Evolutionary conservation across 2,888 invertebrate species (phyloP), one percentile per base, ranked within the genome.

Genomic region (Geophilus truncorum): DNA sequence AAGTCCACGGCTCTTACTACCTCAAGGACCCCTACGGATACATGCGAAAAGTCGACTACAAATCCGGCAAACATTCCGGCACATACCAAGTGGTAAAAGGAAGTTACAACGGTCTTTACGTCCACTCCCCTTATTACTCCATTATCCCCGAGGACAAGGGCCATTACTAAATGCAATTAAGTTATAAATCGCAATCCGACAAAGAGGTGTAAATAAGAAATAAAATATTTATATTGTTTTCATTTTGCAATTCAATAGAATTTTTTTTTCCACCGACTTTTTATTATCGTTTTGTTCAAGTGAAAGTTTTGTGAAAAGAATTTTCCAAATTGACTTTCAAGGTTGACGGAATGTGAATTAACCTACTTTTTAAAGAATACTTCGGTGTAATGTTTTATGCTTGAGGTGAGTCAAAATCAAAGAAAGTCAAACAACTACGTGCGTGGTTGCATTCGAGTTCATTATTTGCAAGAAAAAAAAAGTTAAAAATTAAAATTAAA

Each of bases 21-120:
- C 70, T 62, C 1, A 62, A 70, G n/a, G 80, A 80, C 21, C 80
- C 80, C 10, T 70, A 80, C 70, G 80, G 80, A 32, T 80, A 80
- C 70, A 34, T 28, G 1, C 80, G 80, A 21, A 21, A 36, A 30
- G 70, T 70, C 70, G 80, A 80, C 30, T 80, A 80, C 80, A 70
- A 62, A 15, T 23, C 80, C 12, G 70, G 3, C 80, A 34, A 34
- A 34, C 80, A 80, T 25, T 21, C 12, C 28, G 80, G 80, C 70
- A 80, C 80, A 15, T 70, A 32, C 75, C 80, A 80, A 70, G 15
- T 7, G 3, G 80, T 80, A 0, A 36, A 80, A 10, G 80, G 80
- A 10, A 70, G 70, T 45, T 70, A 62, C 15, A 62, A 80, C 75
- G 80, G 80, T 21, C 75, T 80, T 6, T 80, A 80, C 21, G 80